A percentile compares a stretch with the other conserved stretches of the same genome.
These are phyloP conservation scores for Montipora cactus DNA, from an alignment of 64 coral and sea anemone species.

Conservation along the genomic window DNA sequence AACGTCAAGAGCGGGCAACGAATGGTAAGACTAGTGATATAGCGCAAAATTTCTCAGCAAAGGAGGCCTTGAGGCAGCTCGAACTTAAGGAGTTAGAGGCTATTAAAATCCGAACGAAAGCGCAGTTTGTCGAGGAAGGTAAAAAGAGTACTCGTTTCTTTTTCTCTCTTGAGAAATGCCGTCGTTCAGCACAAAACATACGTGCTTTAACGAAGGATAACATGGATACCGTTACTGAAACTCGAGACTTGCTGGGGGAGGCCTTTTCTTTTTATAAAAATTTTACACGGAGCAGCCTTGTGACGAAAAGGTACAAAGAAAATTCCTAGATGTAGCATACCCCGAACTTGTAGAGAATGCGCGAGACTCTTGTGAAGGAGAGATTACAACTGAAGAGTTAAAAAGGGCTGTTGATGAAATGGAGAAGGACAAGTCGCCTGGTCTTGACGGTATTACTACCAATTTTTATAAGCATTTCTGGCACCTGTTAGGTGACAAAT, in stretches of 20 bases:
- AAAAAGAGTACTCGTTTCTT: neutral
- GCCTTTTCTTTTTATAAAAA: neutral
- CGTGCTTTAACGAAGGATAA: neutral
- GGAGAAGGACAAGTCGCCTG: neutral
- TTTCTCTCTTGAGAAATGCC: neutral
- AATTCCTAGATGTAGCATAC: neutral
- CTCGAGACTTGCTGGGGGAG: neutral
- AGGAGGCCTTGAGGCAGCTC: neutral
- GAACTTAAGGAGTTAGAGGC: constrained; percentile 16
- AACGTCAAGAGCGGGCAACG: neutral
- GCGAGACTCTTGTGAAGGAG: neutral
- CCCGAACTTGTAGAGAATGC: neutral
- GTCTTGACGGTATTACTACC: neutral
- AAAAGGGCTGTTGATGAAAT: neutral
- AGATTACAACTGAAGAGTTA: neutral
- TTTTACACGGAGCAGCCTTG: neutral
- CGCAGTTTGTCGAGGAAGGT: neutral
- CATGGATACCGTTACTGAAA: neutral
- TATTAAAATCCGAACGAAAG: constrained; percentile 11
- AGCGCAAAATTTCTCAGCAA: constrained; percentile 10
- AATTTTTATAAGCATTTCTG: constrained; percentile 19
- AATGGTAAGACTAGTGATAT: neutral
- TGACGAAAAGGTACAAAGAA: neutral
- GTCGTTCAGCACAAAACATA: neutral
- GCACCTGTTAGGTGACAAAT: neutral